Evolutionary conservation across 64 coral and sea anemone genomes (phyloP), one percentile per base, ranked within the genome.

Genomic region (Hydrozoanthus tunicans): DNA sequence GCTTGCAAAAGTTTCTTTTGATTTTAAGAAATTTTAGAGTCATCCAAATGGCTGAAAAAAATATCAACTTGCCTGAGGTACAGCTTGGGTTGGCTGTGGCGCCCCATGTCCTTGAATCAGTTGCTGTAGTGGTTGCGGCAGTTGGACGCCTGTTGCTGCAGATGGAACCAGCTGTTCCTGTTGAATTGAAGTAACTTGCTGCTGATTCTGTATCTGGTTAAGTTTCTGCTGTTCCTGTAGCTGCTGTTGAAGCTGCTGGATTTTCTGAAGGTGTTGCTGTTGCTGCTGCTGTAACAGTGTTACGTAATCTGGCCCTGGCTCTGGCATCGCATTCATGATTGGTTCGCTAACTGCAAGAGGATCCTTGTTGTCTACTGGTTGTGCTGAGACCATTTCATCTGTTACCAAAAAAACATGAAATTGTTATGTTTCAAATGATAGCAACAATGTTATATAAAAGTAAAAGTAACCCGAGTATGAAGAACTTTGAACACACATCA

Each of bases 211-310:
- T 26, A 89, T 56, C 60, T 79, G 85, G 43, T 90, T 90, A 3
- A 99, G 79, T 57, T 93, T 86, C 71, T 92, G 94, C 43, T 94
- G 77, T 9, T 79, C 82, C 20, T 90, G 91, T 6, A 99, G 64
- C 51, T 95, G 90, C 55, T 92, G 94, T 77, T 94, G 77, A 6
- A 99, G 85, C 9, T 90, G 77, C 71, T 96, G 86, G 11, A 99
- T 99, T 63, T 95, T 92, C 79, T 90, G 73, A 14, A 95, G 67
- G 64, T 99, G 97, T n/a, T 94, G 78, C 15, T 99, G 94, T 52
- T 93, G 94, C 32, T 99, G 94, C 74, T 92, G 94, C 15, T 99
- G 94, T 12, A 99, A 64, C 9, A 74, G 51, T 59, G 89, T 83
- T 3, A 95, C 53, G 66, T 93, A 85, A 32, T 91, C 77, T 53